phyloP scores from a whole-genome alignment of 2,113 vertebrate genomes.

The Scolopax mira region DNA sequence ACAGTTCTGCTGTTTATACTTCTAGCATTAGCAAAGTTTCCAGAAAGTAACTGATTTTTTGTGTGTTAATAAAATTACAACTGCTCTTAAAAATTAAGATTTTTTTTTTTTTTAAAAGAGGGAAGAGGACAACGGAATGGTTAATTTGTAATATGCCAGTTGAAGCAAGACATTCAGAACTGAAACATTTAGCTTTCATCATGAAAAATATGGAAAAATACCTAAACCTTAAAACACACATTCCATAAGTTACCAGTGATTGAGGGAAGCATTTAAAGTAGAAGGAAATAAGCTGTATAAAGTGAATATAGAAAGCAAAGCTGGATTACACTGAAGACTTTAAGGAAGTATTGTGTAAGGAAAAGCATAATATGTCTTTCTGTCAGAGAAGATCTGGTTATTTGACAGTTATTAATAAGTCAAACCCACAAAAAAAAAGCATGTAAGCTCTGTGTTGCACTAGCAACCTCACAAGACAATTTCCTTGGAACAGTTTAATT shows the following conservation, averaged over 20 bases:
- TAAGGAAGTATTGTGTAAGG: neutral
- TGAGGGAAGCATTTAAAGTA: neutral
- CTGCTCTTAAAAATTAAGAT: neutral
- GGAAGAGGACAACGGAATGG: neutral
- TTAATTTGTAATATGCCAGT: neutral
- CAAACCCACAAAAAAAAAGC: neutral
- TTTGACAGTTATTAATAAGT: neutral
- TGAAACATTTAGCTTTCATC: neutral
- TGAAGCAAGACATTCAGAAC: neutral
- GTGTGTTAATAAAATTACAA: neutral
- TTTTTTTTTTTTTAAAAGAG: no score
- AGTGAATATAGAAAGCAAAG: neutral
- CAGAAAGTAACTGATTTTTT: neutral
- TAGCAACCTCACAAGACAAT: neutral
- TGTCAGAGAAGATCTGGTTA: neutral
- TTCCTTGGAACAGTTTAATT: neutral
- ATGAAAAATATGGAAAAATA: neutral
- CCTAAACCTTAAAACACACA: neutral
- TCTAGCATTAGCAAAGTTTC: neutral
- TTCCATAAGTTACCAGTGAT: neutral
- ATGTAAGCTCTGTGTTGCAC: neutral
- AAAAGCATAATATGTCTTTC: neutral
- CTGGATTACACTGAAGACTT: neutral
- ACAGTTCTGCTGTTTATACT: neutral
- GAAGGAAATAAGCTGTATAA: neutral